These are phyloP conservation scores for Clarias gariepinus DNA, from an alignment of 2,113 vertebrate genomes.

Conservation along the genomic window DNA sequence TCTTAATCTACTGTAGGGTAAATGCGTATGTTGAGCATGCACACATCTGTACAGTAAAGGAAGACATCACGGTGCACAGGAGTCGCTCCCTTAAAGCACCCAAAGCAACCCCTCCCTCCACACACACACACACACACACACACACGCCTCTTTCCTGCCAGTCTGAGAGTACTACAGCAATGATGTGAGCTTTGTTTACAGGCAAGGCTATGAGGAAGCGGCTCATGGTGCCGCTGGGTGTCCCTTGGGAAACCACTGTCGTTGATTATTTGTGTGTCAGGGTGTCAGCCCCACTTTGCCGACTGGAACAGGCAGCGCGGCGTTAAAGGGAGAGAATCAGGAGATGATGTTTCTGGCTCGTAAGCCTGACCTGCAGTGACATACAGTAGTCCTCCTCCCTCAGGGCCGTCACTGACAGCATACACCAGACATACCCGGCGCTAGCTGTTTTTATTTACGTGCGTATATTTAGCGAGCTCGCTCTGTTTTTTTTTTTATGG, in stretches of 20 bases:
- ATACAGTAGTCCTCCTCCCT: not conserved
- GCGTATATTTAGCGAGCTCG: slow-evolving; percentile 30
- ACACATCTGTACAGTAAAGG: slow-evolving; percentile 39
- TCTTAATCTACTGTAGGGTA: slow-evolving; percentile 41
- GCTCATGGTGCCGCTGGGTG: slow-evolving; percentile 16
- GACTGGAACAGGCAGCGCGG: slow-evolving; percentile 32
- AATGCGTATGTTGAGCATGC: slow-evolving; percentile 19
- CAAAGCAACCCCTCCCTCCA: not conserved
- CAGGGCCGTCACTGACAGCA: not conserved
- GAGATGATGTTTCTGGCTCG: slow-evolving; percentile 33
- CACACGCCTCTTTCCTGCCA: not conserved
- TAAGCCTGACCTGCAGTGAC: slow-evolving; percentile 20
- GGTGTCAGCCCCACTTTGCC: slow-evolving; percentile 33
- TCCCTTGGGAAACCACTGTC: slow-evolving; percentile 41
- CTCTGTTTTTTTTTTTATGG: slow-evolving; percentile 38
- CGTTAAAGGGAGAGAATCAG: slow-evolving; percentile 34
- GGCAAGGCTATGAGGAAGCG: slow-evolving; percentile 18
- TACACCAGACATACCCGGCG: slow-evolving; percentile 7
- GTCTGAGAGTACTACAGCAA: slow-evolving; percentile 11
- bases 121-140: slow-evolving; percentile 7
- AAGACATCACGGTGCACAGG: not conserved
- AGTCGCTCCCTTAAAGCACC: not conserved
- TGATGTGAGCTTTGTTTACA: slow-evolving; percentile 38
- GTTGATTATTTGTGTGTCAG: slow-evolving; percentile 41
- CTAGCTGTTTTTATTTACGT: slow-evolving; percentile 4